A percentile compares a stretch with the other conserved stretches of the same genome.
phyloP scores from a whole-genome alignment of 2,113 vertebrate species.

The Verasper variegatus region DNA sequence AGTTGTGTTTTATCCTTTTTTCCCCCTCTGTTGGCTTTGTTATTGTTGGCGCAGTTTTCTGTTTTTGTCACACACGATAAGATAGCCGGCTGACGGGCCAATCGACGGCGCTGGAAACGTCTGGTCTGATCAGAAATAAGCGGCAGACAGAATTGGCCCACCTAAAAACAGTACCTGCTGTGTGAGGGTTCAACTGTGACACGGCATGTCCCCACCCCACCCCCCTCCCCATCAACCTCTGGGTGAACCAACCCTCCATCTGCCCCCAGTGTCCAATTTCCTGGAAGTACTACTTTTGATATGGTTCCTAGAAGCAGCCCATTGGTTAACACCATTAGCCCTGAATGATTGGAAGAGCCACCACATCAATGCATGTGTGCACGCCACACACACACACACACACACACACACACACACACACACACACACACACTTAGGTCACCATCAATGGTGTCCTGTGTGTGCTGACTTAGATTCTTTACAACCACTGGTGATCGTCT shows the following conservation, averaged over 20 bases:
- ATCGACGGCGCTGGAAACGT: slow-evolving; percentile 20
- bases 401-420: too few species aligned
- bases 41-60: neutral
- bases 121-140: slow-evolving; percentile 22
- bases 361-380: slow-evolving; percentile 45
- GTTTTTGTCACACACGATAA: slow-evolving; percentile 6
- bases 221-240: slow-evolving; percentile 51
- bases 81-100: slow-evolving; percentile 2
- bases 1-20: neutral
- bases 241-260: slow-evolving; percentile 55
- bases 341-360: slow-evolving; percentile 70
- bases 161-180: neutral
- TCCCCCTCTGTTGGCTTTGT: neutral
- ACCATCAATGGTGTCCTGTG: slow-evolving; percentile 60
- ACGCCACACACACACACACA: slow-evolving; percentile 29
- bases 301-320: slow-evolving; percentile 75
- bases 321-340: slow-evolving; percentile 74
- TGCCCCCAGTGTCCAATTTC: slow-evolving; percentile 67
- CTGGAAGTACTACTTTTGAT: slow-evolving; percentile 73
- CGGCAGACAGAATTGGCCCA: neutral
- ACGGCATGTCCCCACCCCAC: slow-evolving; percentile 25
- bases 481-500: slow-evolving; percentile 75
- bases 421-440: slow-evolving; percentile 40
- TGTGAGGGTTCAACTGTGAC: slow-evolving; percentile 34
- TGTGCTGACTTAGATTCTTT: slow-evolving; percentile 67